phyloP scores from a whole-genome alignment of 2,888 invertebrate species.

The Hesperia comma region DNA sequence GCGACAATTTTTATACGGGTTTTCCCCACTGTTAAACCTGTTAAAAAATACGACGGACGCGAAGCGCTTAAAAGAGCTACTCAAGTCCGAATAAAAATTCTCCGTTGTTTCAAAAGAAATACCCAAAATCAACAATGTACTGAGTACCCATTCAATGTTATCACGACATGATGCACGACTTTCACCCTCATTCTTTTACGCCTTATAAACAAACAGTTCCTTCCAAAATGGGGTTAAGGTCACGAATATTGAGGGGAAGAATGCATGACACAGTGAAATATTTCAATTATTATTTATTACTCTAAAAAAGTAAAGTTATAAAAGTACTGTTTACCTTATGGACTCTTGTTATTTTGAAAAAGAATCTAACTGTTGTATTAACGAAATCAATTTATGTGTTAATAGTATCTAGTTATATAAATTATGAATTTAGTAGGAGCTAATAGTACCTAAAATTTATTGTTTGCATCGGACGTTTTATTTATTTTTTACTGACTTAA shows the following conservation, averaged over 20 bases:
- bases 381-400: no score
- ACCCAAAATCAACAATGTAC: constrained; percentile 12
- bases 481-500: no score
- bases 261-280: background rate
- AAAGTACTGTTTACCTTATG: background rate
- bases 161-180: constrained; percentile 13
- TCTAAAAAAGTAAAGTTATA: background rate
- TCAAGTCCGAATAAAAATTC: constrained; percentile 8
- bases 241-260: constrained; percentile 34
- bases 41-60: no score
- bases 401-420: no score
- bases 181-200: constrained; percentile 23
- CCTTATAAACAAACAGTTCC: constrained; percentile 27
- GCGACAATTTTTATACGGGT: no score
- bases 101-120: constrained; percentile 23
- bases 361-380: no score
- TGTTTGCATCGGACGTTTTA: no score
- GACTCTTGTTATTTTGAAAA: no score
- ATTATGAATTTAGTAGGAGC: no score
- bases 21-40: no score
- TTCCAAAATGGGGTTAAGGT: constrained; percentile 35
- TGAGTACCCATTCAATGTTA: constrained; percentile 21
- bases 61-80: constrained; percentile 1
- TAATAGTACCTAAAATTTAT: no score
- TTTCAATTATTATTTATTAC: background rate